These are phyloP conservation scores for Calycopis cecrops DNA, from an alignment of 1,140 invertebrate genomes.

Conservation along the genomic window DNA sequence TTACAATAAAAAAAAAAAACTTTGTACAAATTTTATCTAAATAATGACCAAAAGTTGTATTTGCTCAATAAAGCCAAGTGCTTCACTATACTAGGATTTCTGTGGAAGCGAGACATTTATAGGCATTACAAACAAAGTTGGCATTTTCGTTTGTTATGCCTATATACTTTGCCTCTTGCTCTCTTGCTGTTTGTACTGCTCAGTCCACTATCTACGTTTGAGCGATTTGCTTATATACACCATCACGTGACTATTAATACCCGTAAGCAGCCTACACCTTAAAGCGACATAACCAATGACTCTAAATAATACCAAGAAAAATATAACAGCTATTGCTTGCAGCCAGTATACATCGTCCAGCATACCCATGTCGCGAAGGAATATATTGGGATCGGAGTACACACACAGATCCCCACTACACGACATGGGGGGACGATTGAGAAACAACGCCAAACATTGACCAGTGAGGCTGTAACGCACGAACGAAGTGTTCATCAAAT, in stretches of 20 bases:
- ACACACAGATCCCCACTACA: conserved; percentile 66
- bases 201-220: conserved; percentile 52
- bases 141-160: too few relatives aligned
- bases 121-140: too few relatives aligned
- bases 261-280: conserved; percentile 51
- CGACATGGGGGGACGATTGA: conserved; percentile 51
- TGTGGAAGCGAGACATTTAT: too few relatives aligned
- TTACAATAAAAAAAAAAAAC: too few relatives aligned
- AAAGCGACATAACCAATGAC: conserved; percentile 63
- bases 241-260: conserved; percentile 70
- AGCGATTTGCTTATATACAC: conserved; percentile 65
- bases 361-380: conserved; percentile 73
- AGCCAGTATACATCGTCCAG: conserved; percentile 39
- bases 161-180: too few relatives aligned
- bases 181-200: too few relatives aligned
- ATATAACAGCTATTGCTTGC: conserved; percentile 63
- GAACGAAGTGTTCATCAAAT: conserved; percentile 77
- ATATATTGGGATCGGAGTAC: conserved; percentile 76
- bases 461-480: conserved; percentile 76
- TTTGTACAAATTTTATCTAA: too few relatives aligned
- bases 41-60: too few relatives aligned
- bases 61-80: too few relatives aligned
- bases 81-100: too few relatives aligned
- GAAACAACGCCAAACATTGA: conserved; percentile 58
- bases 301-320: conserved; percentile 65